Evolutionary conservation across 2,888 invertebrate species (phyloP).

Genomic region (Drosophila pseudotakahashii): DNA sequence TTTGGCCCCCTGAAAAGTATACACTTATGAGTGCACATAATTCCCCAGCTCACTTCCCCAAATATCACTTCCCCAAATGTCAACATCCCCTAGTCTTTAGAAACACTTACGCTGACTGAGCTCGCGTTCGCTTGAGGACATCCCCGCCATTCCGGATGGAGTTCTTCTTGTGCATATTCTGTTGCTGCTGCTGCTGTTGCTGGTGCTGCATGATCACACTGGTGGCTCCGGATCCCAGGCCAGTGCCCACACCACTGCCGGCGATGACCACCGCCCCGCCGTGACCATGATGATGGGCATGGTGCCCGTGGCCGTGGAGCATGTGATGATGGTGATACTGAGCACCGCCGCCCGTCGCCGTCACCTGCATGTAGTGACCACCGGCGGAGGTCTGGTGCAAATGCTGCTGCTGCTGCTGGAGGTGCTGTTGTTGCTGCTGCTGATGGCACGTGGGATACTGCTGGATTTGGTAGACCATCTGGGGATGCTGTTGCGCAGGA

Average conservation of each 20-base stretch:
- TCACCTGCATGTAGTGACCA: conserved; percentile 64
- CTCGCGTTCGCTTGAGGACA: conserved; percentile 88
- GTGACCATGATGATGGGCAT: conserved; percentile 75
- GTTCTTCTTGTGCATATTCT: conserved; percentile 87
- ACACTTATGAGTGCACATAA: neutral
- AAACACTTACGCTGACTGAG: conserved; percentile 88
- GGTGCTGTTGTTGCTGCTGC: conserved; percentile 73
- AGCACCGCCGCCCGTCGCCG: conserved; percentile 28
- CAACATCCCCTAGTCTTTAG: neutral
- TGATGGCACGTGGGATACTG: conserved; percentile 84
- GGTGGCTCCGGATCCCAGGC: conserved; percentile 51
- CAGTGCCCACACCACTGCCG: conserved; percentile 83
- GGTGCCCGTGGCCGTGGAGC: conserved; percentile 79
- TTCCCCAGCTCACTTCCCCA: neutral
- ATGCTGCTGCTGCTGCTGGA: conserved; percentile 44
- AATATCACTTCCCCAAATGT: too few relatives aligned
- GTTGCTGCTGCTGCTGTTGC: conserved; percentile 57
- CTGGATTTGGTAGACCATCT: conserved; percentile 80
- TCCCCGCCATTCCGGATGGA: conserved; percentile 87
- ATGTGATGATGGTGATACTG: conserved; percentile 79
- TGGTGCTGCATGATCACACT: conserved; percentile 55
- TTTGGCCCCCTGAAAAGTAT: neutral
- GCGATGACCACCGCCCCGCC: conserved; percentile 84
- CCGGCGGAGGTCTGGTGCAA: conserved; percentile 47
- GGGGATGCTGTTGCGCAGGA: conserved; percentile 75